phyloP scores from a whole-genome alignment of 2,113 vertebrate genomes.

The Xiphias gladius region DNA sequence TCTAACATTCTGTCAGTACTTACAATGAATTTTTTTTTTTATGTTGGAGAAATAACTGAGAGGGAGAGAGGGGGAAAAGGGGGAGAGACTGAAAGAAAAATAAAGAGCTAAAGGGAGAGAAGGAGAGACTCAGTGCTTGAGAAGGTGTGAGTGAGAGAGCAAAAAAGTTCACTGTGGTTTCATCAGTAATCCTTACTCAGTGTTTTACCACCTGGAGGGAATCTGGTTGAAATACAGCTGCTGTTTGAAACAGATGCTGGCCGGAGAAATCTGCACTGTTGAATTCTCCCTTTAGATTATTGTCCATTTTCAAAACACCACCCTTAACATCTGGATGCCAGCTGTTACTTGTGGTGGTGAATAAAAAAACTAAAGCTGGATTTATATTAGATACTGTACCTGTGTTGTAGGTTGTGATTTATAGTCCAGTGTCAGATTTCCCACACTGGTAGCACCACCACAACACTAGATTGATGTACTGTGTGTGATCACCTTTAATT shows the following conservation, averaged over 20 bases:
- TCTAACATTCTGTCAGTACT: too few relatives aligned
- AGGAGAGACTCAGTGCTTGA: neutral
- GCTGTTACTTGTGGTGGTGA: slow-evolving; percentile 20
- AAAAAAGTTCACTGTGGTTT: slow-evolving; percentile 5
- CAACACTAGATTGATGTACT: neutral
- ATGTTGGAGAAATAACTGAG: neutral
- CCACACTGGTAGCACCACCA: neutral
- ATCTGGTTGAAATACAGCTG: slow-evolving; percentile 23
- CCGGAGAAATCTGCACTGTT: neutral
- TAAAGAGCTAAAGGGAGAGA: too few relatives aligned
- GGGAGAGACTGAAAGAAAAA: neutral
- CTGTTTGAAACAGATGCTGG: too few relatives aligned
- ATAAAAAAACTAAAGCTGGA: neutral
- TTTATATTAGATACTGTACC: neutral
- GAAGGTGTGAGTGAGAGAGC: neutral
- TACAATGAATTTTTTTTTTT: neutral
- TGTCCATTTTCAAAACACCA: slow-evolving; percentile 21
- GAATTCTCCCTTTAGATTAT: slow-evolving; percentile 29
- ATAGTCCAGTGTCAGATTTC: neutral
- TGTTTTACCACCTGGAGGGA: slow-evolving; percentile 5
- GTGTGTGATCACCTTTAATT: neutral
- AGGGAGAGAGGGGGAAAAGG: neutral
- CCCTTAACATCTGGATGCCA: slow-evolving; percentile 20
- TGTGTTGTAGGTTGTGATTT: neutral
- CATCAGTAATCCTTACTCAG: neutral